Conservation (phyloP, 2,113 vertebrate genomes). For the Heterotilapia buettikoferi region DNA sequence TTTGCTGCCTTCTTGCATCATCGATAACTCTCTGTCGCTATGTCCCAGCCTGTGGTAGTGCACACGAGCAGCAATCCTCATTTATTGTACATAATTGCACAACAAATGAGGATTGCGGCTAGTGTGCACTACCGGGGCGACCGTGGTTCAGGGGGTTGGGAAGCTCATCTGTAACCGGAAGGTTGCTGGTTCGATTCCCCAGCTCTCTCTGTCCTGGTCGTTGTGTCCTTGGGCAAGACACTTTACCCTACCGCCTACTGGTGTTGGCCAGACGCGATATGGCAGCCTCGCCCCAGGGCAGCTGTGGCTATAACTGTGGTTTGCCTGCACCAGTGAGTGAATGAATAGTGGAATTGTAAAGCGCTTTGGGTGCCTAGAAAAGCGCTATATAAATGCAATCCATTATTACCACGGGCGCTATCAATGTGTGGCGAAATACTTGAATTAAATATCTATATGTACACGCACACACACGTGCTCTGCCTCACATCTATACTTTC, state of each 20-base stretch:
- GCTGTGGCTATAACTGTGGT: not conserved
- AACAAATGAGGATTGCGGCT: not conserved
- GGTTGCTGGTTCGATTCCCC: not conserved
- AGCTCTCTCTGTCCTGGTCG: not conserved
- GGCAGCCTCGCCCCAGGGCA: not conserved
- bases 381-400: not conserved
- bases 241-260: not conserved
- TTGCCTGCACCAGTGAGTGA: not conserved
- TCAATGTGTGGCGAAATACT: not conserved
- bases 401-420: not conserved
- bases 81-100: not conserved
- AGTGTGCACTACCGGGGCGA: not conserved
- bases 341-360: not conserved
- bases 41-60: not conserved
- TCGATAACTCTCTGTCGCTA: not conserved
- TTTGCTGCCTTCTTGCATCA: not conserved
- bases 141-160: not conserved
- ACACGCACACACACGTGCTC: rapidly evolving
- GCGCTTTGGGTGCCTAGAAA: not conserved
- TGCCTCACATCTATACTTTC: not conserved
- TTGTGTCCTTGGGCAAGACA: not conserved
- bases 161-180: not conserved
- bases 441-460: not conserved
- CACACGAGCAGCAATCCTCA: not conserved
- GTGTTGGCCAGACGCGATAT: not conserved